These are phyloP conservation scores for Enteromius argenteus DNA, from an alignment of 2,797 vertebrate species.

Conservation along the genomic window DNA sequence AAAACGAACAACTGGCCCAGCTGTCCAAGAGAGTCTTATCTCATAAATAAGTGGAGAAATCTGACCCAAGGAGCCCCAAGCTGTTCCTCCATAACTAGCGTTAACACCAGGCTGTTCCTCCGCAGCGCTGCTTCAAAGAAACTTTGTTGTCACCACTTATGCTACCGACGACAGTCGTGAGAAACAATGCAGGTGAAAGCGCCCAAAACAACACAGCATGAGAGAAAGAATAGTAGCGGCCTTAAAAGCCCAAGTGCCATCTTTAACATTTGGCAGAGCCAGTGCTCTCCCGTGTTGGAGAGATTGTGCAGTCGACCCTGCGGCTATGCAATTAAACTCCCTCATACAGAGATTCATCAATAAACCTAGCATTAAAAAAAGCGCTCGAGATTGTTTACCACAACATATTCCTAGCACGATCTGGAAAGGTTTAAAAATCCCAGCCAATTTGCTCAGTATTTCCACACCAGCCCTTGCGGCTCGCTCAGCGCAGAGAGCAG, in stretches of 20 bases:
- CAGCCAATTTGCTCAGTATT: conserved; percentile 58
- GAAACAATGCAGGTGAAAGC: conserved; percentile 65
- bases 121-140: conserved; percentile 31
- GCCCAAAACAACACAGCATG: not conserved
- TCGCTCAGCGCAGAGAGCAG: conserved; percentile 21
- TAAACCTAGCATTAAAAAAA: conserved; percentile 59
- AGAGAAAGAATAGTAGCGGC: conserved; percentile 37
- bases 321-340: conserved; percentile 68
- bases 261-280: conserved; percentile 70
- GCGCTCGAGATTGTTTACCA: conserved; percentile 55
- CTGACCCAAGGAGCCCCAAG: conserved; percentile 36
- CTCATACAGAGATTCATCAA: conserved; percentile 65
- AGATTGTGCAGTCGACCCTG: conserved; percentile 62
- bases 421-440: conserved; percentile 31
- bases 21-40: conserved; percentile 61
- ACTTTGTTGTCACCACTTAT: conserved; percentile 35
- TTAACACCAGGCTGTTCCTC: conserved; percentile 9
- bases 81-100: not conserved
- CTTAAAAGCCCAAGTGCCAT: conserved; percentile 61
- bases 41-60: conserved; percentile 63
- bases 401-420: conserved; percentile 60
- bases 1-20: conserved; percentile 62
- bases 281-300: conserved; percentile 57
- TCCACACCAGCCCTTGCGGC: conserved; percentile 54
- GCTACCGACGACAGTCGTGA: conserved; percentile 63